These are phyloP conservation scores for Toxotes lorentzi DNA, from an alignment of 2,797 vertebrate species.

Conservation along the genomic window DNA sequence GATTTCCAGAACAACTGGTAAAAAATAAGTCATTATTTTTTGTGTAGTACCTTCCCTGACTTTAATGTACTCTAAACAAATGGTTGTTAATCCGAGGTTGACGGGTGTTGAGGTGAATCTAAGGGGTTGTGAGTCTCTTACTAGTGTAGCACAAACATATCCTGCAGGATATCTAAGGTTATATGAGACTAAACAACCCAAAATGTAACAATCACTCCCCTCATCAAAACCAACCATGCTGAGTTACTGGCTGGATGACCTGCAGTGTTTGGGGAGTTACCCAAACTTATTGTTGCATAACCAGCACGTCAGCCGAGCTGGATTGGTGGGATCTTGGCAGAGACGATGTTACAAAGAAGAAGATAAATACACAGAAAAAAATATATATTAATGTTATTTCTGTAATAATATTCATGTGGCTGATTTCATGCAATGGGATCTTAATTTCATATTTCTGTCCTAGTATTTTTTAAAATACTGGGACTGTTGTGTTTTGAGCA, in stretches of 20 bases:
- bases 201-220: conserved; percentile 38
- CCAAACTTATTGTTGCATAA: conserved; percentile 23
- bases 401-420: background rate
- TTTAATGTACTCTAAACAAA: no score
- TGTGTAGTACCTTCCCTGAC: no score
- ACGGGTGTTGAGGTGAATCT: no score
- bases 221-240: conserved; percentile 41
- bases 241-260: conserved; percentile 12
- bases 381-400: background rate
- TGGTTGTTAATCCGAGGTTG: no score
- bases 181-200: conserved; percentile 2
- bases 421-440: conserved; percentile 20
- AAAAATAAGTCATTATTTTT: no score
- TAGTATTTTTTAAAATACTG: no score
- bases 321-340: conserved; percentile 47
- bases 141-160: no score
- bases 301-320: conserved; percentile 6
- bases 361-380: conserved; percentile 43
- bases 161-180: no score
- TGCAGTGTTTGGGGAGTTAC: background rate
- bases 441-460: conserved; percentile 19
- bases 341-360: conserved; percentile 4
- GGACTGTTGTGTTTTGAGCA: background rate
- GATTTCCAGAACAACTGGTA: no score
- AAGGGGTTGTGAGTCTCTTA: no score